Evolutionary conservation across 2,888 invertebrate genomes (phyloP).

Genomic region (Sipha maydis): DNA sequence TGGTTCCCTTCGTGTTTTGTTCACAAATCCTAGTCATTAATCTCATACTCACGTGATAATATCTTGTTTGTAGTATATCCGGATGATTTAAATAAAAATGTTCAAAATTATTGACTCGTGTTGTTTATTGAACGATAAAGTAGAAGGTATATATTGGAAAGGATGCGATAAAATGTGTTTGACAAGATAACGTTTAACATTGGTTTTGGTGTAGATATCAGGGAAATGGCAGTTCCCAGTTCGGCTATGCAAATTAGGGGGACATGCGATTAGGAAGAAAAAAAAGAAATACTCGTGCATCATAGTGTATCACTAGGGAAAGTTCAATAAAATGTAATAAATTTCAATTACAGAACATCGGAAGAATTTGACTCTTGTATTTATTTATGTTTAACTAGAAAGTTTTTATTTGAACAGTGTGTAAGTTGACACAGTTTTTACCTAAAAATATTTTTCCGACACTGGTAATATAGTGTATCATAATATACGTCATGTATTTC

Average conservation of each 20-base stretch:
- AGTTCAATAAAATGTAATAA: slow-evolving; percentile 37
- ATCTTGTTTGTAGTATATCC: slow-evolving; percentile 10
- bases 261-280: neutral
- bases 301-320: slow-evolving; percentile 7
- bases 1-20: neutral
- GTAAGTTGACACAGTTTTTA: neutral
- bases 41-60: neutral
- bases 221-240: neutral
- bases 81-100: slow-evolving; percentile 6
- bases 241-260: slow-evolving; percentile 7
- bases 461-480: neutral
- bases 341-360: neutral
- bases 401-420: neutral
- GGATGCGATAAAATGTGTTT: slow-evolving; percentile 14
- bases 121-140: slow-evolving; percentile 2
- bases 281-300: neutral
- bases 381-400: slow-evolving; percentile 9
- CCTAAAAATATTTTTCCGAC: neutral
- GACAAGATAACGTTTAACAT: slow-evolving; percentile 16
- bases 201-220: neutral
- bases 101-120: slow-evolving; percentile 15
- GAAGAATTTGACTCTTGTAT: neutral
- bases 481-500: no score
- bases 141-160: neutral
- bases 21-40: neutral